Evolutionary conservation across 2,113 vertebrate genomes (phyloP), one percentile per base, ranked within the genome.

Genomic region (Ciconia stormi): DNA sequence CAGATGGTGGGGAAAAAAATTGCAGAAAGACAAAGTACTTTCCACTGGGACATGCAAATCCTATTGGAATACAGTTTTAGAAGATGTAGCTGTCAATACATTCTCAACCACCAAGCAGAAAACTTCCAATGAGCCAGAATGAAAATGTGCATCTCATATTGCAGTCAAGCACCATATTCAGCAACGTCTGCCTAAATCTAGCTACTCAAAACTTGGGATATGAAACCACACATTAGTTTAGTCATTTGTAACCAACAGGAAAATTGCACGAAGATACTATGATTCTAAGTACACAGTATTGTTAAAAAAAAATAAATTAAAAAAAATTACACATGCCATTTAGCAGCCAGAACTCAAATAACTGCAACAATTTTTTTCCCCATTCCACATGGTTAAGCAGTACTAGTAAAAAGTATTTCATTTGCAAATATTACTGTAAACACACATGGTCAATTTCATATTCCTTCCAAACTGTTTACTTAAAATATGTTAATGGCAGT

Each of bases 361-460:
- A 49, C 30, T 73, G 26, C 16, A 72, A 50, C 4, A 55, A 5
- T 50, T 85, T 85, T 67, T 67, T 38, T 2, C 3, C 19, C 32
- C n/a, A 86, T 93, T 96, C 38, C 69, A 55, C 1, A 2, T 72
- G 56, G 47, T 67, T 87, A 92, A 82, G 16, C 59, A 82, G 23
- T 62, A 83, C 34, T 25, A 83, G 67, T 25, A 93, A 93, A 90
- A 96, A 94, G 8, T 83, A 76, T 87, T 97, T 96, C 3, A 89
- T 84, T 92, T 93, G 81, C 81, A 91, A 91, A 87, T 82, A 89
- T 91, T 93, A 52, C 61, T 85, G 65, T 76, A 96, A 94, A 95
- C 81, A 96, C 84, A 96, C 91, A 87, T 95, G 89, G 89, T 82
- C 81, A 93, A 94, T 85, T 90, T 90, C 47, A 66, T 86, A 88